Evolutionary conservation across 2,888 invertebrate genomes (phyloP), one percentile per base, ranked within the genome.

Genomic region (Drosophila anceps): DNA sequence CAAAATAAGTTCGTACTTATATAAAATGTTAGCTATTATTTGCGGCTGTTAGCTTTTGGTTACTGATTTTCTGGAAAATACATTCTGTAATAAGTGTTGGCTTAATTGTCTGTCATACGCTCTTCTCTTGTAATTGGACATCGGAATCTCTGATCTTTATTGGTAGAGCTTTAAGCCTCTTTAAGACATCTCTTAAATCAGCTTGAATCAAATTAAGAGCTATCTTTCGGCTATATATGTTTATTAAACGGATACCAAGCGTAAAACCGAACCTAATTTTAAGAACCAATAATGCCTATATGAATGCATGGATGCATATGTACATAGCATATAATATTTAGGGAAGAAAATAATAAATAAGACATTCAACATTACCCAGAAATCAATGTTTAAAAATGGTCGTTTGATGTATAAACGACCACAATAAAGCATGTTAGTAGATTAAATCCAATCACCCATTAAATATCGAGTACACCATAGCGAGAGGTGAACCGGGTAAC

Each of bases 391-490:
- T 12, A 27, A 48, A 37, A 39, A 24, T n/a, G 29, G 2, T 15
- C n/a, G 44, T 27, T 39, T 12, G 50, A 50, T 33, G 18, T 33
- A 53, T 18, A 59, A 59, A 57, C 39, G 57, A 85, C 84, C 88
- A 86, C 81, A 84, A 79, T 73, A 69, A 84, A 83, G 69, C 71
- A 61, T 73, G 73, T 81, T 83, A 83, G 76, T 86, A 74, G 86
- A 84, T 83, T 83, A 81, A 82, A 71, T 73, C 67, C 70, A 82
- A 79, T 73, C 79, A 76, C 80, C 79, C 80, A 88, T 86, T 86
- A 69, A 76, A 73, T 84, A 71, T 84, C 67, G 59, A 71, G 73
- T 71, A 63, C 44, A 18, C 15, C 44, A n/a, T 12, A 33, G 13
- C 12, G 31, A 12, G 9, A 24, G 13, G 27, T 8, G 12, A 15